A percentile compares a stretch with the other conserved stretches of the same genome.
phyloP scores from a whole-genome alignment of 2,797 vertebrate genomes.

The Orientallactaga sibirica region DNA sequence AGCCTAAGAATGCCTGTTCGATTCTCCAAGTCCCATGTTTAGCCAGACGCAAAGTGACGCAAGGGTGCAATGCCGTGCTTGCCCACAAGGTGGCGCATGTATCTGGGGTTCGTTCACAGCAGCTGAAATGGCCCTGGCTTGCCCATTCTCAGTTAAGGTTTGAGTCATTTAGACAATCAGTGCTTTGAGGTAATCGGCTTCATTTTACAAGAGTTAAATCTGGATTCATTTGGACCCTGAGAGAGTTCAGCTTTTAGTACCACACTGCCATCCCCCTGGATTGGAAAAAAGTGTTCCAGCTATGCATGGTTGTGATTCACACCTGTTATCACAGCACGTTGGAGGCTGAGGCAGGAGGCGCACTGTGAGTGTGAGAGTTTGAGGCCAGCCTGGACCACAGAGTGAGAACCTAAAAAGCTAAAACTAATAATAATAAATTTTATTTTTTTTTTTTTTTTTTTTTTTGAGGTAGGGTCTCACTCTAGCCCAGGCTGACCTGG shows the following conservation, averaged over 20 bases:
- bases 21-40: too few species aligned
- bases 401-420: neutral
- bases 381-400: neutral
- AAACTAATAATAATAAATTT: neutral
- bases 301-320: neutral
- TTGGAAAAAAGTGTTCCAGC: neutral
- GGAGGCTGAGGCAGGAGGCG: neutral
- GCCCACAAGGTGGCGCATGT: too few species aligned
- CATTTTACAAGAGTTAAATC: conserved; percentile 35
- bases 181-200: neutral
- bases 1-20: too few species aligned
- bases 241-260: too few species aligned
- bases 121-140: too few species aligned
- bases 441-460: too few species aligned
- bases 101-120: too few species aligned
- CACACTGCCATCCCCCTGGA: neutral
- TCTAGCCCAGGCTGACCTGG: too few species aligned
- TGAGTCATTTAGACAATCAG: too few species aligned
- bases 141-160: conserved; percentile 72
- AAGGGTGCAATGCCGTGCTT: too few species aligned
- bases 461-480: too few species aligned
- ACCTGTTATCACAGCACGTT: neutral
- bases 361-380: neutral
- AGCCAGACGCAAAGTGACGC: too few species aligned
- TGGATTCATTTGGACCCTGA: neutral